Evolutionary conservation across 2,888 invertebrate genomes (phyloP), one percentile per base, ranked within the genome.

Genomic region (Epicampocera succincta): DNA sequence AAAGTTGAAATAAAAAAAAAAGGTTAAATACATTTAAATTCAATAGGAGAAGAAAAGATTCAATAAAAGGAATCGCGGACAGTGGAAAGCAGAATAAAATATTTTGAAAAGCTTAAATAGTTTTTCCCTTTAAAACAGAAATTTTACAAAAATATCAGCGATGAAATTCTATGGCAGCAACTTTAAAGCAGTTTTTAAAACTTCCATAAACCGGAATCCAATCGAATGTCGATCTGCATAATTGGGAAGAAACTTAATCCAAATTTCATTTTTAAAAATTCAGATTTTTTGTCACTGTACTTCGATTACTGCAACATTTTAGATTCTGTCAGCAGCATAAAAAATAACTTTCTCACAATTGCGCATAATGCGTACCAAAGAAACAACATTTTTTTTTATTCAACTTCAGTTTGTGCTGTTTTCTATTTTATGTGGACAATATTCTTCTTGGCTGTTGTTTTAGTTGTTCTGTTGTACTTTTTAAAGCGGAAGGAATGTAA

Each of bases 331-430:
- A 19, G 74, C 50, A 38, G 25, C 5, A 13, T 38, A 11, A 46
- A 54, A 56, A 56, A 11, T 33, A 33, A n/a, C n/a, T 48, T 38
- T 8, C 3, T 0, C 6, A 8, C n/a, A 48, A 74, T 19, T 58
- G 11, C 42, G 46, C 50, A 68, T n/a, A 60, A 66, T 60, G 76
- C 75, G 52, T 76, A 69, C 68, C 60, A 76, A 61, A 33, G 33
- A 17, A 40, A 29, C 25, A 72, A 61, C 17, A 44, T 54, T 54
- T 29, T 73, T 54, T 29, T 73, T 54, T 11, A 46, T 13, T 13
- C 29, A 75, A 50, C 42, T 68, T 68, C 50, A 52, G 60, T 21
- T 19, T 11, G 12, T 74, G 46, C 48, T 46, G 48, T 74, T 38
- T 4, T 48, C 8, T 33, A 9, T 33, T 33, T 33, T 33, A 33